Conservation (phyloP, 2,797 vertebrate genomes). For the Tangara arthus region DNA sequence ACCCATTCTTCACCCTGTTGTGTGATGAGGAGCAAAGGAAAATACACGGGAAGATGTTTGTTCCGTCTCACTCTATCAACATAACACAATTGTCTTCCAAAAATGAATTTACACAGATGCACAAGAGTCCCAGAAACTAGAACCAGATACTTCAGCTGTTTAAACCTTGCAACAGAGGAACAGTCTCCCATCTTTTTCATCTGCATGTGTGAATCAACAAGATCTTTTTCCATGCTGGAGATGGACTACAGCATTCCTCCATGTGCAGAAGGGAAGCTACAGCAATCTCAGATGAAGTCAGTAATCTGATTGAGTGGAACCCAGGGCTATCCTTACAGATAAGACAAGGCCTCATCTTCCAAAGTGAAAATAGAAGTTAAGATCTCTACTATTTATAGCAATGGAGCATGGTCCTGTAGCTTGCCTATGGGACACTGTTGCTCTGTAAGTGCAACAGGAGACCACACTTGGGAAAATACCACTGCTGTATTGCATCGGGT, state of each 20-base stretch:
- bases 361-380: neutral
- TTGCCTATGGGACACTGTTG: neutral
- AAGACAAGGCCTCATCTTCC: neutral
- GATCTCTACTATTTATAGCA: neutral
- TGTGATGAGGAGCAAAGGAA: neutral
- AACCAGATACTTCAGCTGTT: neutral
- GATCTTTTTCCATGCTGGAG: neutral
- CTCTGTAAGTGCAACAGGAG: neutral
- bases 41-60: neutral
- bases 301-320: neutral
- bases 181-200: neutral
- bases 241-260: neutral
- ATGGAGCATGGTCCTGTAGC: neutral
- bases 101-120: neutral
- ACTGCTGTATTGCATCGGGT: neutral
- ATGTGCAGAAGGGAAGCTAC: neutral
- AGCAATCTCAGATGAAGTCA: neutral
- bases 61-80: neutral
- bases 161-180: neutral
- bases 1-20: neutral
- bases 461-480: neutral
- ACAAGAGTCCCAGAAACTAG: neutral
- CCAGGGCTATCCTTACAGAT: neutral
- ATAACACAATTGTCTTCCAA: neutral
- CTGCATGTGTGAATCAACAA: neutral